These are phyloP conservation scores for Tachycineta bicolor DNA, from an alignment of 2,113 vertebrate genomes.

Conservation along the genomic window DNA sequence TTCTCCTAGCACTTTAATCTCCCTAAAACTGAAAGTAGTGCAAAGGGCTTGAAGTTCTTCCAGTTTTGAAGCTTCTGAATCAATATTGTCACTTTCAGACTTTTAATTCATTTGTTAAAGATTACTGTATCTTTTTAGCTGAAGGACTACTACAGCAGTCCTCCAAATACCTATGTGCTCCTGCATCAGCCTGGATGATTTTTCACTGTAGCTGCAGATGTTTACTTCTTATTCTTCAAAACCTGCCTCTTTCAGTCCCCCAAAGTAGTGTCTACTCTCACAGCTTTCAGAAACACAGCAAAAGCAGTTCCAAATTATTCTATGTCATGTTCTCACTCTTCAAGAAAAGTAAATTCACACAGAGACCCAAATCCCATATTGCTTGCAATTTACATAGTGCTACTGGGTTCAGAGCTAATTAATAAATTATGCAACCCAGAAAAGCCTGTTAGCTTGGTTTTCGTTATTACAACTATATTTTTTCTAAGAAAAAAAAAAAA, in stretches of 20 bases:
- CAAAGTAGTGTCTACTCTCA: not conserved
- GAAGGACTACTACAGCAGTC: not conserved
- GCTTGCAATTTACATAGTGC: constrained; percentile 17
- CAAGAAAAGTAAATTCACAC: constrained; percentile 7
- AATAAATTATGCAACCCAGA: constrained; percentile 56
- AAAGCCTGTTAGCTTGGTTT: constrained; percentile 5
- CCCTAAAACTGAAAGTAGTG: not conserved
- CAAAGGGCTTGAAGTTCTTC: not conserved
- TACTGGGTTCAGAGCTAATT: constrained; percentile 24
- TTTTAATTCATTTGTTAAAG: not conserved
- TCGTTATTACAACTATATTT: not conserved
- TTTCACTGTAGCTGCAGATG: not conserved
- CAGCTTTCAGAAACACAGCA: not conserved
- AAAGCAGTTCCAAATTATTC: constrained; percentile 24
- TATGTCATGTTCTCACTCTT: not conserved
- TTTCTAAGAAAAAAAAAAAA: not conserved
- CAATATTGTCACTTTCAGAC: not conserved
- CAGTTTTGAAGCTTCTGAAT: not conserved
- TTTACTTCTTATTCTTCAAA: not conserved
- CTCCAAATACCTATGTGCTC: not conserved
- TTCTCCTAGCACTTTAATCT: not conserved
- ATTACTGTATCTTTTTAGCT: not conserved
- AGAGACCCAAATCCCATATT: not conserved
- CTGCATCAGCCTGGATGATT: not conserved
- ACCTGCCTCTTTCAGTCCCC: not conserved